Evolutionary conservation across 2,888 invertebrate genomes (phyloP).

Genomic region (Ophion obscuratus): DNA sequence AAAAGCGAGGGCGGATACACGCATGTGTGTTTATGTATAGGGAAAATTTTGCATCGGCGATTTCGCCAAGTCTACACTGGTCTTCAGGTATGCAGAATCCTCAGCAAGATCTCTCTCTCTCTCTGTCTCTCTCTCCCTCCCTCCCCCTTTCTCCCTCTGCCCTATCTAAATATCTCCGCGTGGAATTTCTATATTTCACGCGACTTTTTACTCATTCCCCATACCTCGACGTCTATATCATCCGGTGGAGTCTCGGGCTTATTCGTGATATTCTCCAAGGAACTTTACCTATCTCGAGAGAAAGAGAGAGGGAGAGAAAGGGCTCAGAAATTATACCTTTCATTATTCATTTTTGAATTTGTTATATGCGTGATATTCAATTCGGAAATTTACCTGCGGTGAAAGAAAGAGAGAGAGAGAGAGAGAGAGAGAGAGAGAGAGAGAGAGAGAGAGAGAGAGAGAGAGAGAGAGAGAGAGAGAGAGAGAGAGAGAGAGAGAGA

Average conservation of each 20-base stretch:
- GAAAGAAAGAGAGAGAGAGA: background rate
- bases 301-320: no score
- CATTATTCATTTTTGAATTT: no score
- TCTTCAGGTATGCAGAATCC: slow-evolving; percentile 30
- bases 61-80: slow-evolving; percentile 6
- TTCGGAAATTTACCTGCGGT: no score
- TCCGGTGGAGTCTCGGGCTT: background rate
- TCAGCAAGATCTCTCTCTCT: no score
- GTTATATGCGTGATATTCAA: no score
- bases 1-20: slow-evolving; percentile 49
- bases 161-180: slow-evolving; percentile 49
- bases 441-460: no score
- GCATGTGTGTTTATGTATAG: background rate
- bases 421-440: no score
- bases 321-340: no score
- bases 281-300: slow-evolving; percentile 13
- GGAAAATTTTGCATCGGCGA: slow-evolving; percentile 37
- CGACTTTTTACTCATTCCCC: background rate
- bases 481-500: no score
- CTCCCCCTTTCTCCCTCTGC: slow-evolving; percentile 41
- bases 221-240: slow-evolving; percentile 29
- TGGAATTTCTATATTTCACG: slow-evolving; percentile 46
- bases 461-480: no score
- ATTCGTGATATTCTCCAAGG: slow-evolving; percentile 30
- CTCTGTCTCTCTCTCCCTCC: no score